Evolutionary conservation across 2,113 vertebrate genomes (phyloP).

Genomic region (crab-eating macaque (Macaca fascicularis)): T2T-MFA8v1.1 NC_088389.1:99007501-99008000

Average conservation of each 20-base stretch:
- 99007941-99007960: neutral
- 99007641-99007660: neutral
- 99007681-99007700: slow-evolving; percentile 62
- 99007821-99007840: neutral
- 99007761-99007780: neutral
- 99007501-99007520: neutral
- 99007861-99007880: neutral
- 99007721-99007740: neutral
- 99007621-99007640: neutral
- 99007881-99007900: neutral
- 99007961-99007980: neutral
- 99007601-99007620: slow-evolving; percentile 42
- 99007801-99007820: neutral
- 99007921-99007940: neutral
- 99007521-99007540: neutral
- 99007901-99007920: neutral
- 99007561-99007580: neutral
- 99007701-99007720: neutral
- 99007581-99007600: neutral
- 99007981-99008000: neutral
- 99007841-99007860: neutral
- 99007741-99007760: neutral
- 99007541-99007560: neutral
- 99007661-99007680: neutral
- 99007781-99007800: neutral